Evolutionary conservation across 1,140 invertebrate species (phyloP).

Genomic region (Rhyacophila brunnea): DNA sequence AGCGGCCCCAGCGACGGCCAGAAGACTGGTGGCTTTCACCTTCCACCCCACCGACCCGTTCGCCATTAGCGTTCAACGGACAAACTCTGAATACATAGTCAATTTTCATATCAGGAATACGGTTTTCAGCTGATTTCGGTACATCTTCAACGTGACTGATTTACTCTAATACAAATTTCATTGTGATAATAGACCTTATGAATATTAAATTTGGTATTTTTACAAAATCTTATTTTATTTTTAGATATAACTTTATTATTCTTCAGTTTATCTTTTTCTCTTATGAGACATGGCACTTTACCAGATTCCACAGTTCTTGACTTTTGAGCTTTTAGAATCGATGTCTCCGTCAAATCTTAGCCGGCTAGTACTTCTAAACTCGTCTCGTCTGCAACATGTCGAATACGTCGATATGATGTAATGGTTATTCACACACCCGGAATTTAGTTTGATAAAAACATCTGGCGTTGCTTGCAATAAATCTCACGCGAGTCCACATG

Average conservation of each 20-base stretch:
- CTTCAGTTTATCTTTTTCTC: neutral
- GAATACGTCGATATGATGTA: too few relatives aligned
- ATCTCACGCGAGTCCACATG: too few relatives aligned
- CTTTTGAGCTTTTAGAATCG: too few relatives aligned
- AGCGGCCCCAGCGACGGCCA: conserved; percentile 58
- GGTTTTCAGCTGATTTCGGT: conserved; percentile 21
- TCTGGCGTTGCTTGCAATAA: too few relatives aligned
- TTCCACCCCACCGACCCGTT: conserved; percentile 97
- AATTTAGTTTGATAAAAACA: too few relatives aligned
- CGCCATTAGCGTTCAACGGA: conserved; percentile 92
- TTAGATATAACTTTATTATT: neutral
- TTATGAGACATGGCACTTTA: too few relatives aligned
- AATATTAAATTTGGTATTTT: conserved; percentile 4
- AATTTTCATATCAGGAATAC: conserved; percentile 84
- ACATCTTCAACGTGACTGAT: neutral
- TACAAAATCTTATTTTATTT: conserved; percentile 2
- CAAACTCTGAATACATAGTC: conserved; percentile 93
- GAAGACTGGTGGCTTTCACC: conserved; percentile 93
- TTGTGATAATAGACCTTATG: conserved; percentile 21
- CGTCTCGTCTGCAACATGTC: too few relatives aligned
- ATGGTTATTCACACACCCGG: too few relatives aligned
- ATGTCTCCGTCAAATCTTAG: too few relatives aligned
- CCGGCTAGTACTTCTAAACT: too few relatives aligned
- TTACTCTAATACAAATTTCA: conserved; percentile 2
- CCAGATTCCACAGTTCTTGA: too few relatives aligned